These are phyloP conservation scores for Sebastes vulpes DNA, from an alignment of 2,797 vertebrate species.

Conservation along the genomic window DNA sequence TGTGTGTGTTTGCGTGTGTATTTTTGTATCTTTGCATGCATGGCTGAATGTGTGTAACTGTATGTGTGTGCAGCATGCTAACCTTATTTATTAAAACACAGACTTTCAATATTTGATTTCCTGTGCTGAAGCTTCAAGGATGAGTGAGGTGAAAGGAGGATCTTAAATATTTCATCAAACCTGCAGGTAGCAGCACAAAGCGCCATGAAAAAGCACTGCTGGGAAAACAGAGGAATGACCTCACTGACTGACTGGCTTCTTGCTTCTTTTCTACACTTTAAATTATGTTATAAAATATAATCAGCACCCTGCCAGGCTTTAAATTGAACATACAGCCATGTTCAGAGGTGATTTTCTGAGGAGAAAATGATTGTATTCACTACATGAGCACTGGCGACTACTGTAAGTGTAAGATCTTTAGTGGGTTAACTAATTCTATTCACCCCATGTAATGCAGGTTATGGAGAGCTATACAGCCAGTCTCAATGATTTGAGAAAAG, in stretches of 20 bases:
- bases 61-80: conserved; percentile 3
- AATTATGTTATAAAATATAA: not conserved
- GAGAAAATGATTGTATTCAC: conserved; percentile 1
- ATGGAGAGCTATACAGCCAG: not conserved
- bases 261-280: not conserved
- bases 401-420: not conserved
- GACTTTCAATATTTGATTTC: conserved; percentile 64
- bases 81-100: conserved; percentile 46
- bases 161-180: conserved; percentile 69
- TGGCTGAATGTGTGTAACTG: conserved; percentile 1
- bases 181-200: conserved; percentile 28
- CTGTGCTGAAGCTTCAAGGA: conserved; percentile 30
- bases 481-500: not conserved
- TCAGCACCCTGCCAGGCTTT: not conserved
- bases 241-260: not conserved
- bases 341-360: not conserved
- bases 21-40: conserved; percentile 13
- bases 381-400: not conserved
- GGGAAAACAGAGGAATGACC: not conserved
- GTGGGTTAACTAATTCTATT: conserved; percentile 20
- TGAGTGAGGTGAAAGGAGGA: conserved; percentile 36
- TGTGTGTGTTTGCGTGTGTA: not conserved
- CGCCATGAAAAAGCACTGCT: not conserved
- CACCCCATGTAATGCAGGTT: conserved; percentile 8
- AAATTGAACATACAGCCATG: not conserved